Evolutionary conservation across 2,113 vertebrate species (phyloP), one percentile per base, ranked within the genome.

Genomic region (Theropithecus gelada): DNA sequence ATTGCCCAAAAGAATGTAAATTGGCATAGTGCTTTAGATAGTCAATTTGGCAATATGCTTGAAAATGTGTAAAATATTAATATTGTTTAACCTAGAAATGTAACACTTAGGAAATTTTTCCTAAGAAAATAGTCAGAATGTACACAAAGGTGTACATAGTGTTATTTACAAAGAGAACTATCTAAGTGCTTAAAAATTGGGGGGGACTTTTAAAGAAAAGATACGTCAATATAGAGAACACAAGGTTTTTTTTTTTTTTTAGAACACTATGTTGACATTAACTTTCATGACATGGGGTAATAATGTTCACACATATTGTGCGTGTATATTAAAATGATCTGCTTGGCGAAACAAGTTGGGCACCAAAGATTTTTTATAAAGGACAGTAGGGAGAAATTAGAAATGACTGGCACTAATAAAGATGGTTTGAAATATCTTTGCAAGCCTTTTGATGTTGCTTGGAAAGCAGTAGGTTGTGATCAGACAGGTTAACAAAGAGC

Each of bases 291-390:
- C 40, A 25, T 81, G 40, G 48, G 75, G 43, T 79, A 82, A 79
- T 83, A 82, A 79, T 50, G 40, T 50, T 48, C 68, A 45, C 40
- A 70, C 18, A 8, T 5, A 25, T 3, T 64, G 8, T 17, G 30
- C 68, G 38, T 35, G 16, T n/a, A 66, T 61, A 27, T 6, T 70
- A 70, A 96, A 93, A 86, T 48, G 23, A 61, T 79, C 30, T 80
- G 38, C 45, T 79, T 84, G 81, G 40, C 81, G 43, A 94, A 76
- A 57, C 45, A 66, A 92, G 35, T 50, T 87, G 20, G 48, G 61
- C 9, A 38, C 6, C 38, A n/a, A 64, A 50, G 27, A n/a, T 80
- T 79, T 97, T 96, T 94, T 86, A 40, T 61, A 78, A 90, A 95
- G 40, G 16, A 78, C 59, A 82, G 48, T 40, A 73, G 23, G 72